phyloP scores from a whole-genome alignment of 2,888 invertebrate genomes.

The Oxystoma pomonae region DNA sequence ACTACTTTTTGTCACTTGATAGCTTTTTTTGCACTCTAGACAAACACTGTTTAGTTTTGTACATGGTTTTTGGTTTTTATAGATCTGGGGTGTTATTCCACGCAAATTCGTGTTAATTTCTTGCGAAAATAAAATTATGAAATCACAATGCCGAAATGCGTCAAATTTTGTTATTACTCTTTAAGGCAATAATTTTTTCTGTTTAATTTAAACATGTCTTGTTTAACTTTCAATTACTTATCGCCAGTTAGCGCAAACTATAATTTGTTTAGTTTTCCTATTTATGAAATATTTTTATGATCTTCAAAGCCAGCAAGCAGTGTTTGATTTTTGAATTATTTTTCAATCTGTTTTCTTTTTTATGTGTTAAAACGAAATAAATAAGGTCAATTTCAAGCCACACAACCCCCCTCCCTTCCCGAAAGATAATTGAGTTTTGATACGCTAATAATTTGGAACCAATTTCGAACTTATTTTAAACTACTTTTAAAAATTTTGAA shows the following conservation, averaged over 20 bases:
- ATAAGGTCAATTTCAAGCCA: too few relatives aligned
- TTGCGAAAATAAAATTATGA: background rate
- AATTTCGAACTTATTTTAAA: too few relatives aligned
- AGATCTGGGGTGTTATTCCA: background rate
- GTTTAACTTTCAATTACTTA: background rate
- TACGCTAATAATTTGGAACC: too few relatives aligned
- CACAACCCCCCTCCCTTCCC: too few relatives aligned
- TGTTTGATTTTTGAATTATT: too few relatives aligned
- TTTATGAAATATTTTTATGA: background rate
- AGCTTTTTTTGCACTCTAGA: background rate
- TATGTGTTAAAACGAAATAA: too few relatives aligned
- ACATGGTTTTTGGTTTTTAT: background rate
- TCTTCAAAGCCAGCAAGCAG: too few relatives aligned
- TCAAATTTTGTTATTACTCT: background rate
- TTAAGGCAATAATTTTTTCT: background rate
- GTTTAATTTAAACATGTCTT: background rate
- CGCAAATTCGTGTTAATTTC: background rate
- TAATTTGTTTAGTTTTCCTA: background rate
- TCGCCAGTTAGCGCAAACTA: background rate
- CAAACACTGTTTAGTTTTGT: background rate
- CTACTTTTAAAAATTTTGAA: too few relatives aligned
- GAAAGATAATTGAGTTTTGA: too few relatives aligned
- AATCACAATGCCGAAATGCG: background rate
- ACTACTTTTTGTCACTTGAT: background rate
- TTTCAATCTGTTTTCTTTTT: too few relatives aligned